Base-by-base conservation (phyloP, 2,888 invertebrate genomes). In the Byasa hedistus region DNA sequence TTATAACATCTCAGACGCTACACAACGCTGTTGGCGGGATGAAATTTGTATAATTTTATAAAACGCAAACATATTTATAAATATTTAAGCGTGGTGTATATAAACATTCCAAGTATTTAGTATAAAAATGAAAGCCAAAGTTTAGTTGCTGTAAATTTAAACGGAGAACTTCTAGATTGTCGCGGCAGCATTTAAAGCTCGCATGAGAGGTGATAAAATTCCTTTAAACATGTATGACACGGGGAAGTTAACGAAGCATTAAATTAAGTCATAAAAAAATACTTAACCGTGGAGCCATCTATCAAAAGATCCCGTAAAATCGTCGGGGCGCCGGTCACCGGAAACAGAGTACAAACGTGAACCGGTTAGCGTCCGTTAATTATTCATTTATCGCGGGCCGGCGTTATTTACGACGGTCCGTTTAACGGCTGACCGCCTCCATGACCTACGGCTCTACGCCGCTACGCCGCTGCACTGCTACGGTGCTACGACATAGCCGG, bases 381-480 rank as follows among this genome's bases (percentile, higher is more conserved):
- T 85, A 86, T 85, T 84, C 84, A 85, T 86, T 84, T 85, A 85
- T 81, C 79, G 81, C 79, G 76, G 76, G 76, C 75, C 72, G 72
- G 72, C 69, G 73, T 75, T 77, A 77, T 78, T 78, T 78, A 76
- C 75, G 76, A 75, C 70, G 74, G 71, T 71, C 70, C 72, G 72
- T 70, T 73, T 73, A 73, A 72, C 74, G 72, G 71, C 69, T 71
- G 72, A 69, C 73, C 73, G 73, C 73, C 73, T 79, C 79, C 77
- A 79, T 78, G 76, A 74, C 32, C 32, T 32, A 32, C 32, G 32
- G 10, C 32, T 32, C 32, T 32, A 32, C 32, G 10, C 8, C 8
- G 32, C 32, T 32, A 32, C 32, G 32, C 7, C 32, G 10, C 32
- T 0, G 66, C 65, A 68, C 57, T 7, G 71, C 66, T 69, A 65